phyloP scores from a whole-genome alignment of 2,888 invertebrate species.

The Euspilapteryx auroguttella region DNA sequence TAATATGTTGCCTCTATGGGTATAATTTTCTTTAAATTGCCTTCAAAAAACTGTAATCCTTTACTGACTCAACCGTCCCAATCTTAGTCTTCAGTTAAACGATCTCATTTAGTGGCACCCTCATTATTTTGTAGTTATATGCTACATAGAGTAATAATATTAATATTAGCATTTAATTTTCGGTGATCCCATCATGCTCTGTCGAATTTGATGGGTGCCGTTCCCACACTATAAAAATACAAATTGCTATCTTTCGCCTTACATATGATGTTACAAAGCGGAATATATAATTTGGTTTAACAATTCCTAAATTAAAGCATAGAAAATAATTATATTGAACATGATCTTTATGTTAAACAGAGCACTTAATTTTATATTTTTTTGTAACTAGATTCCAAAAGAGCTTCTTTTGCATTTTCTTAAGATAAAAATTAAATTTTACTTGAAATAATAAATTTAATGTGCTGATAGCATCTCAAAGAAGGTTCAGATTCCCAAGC shows the following conservation, averaged over 20 bases:
- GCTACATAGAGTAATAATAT: slow-evolving; percentile 39
- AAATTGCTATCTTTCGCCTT: slow-evolving; percentile 23
- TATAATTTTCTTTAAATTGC: too few species aligned
- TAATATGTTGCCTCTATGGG: too few species aligned
- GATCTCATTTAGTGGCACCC: slow-evolving; percentile 36
- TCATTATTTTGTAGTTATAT: slow-evolving; percentile 52
- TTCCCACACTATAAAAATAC: slow-evolving; percentile 24
- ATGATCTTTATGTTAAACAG: not conserved
- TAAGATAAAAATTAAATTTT: too few species aligned
- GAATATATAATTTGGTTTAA: slow-evolving; percentile 1
- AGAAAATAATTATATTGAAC: not conserved
- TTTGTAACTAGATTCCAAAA: not conserved
- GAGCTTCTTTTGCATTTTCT: not conserved
- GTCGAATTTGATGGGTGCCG: slow-evolving; percentile 22
- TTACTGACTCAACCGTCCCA: too few species aligned
- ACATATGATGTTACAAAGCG: slow-evolving; percentile 3
- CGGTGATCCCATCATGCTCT: slow-evolving; percentile 32
- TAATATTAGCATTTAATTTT: slow-evolving; percentile 59
- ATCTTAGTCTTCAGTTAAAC: too few species aligned
- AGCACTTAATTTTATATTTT: not conserved
- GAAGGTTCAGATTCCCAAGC: not conserved
- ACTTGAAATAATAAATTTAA: not conserved
- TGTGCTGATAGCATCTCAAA: not conserved
- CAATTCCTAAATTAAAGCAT: slow-evolving; percentile 3
- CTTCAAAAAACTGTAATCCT: not conserved